Base-by-base conservation (phyloP, 1,140 invertebrate species). In the Sycophaga agraensis region DNA sequence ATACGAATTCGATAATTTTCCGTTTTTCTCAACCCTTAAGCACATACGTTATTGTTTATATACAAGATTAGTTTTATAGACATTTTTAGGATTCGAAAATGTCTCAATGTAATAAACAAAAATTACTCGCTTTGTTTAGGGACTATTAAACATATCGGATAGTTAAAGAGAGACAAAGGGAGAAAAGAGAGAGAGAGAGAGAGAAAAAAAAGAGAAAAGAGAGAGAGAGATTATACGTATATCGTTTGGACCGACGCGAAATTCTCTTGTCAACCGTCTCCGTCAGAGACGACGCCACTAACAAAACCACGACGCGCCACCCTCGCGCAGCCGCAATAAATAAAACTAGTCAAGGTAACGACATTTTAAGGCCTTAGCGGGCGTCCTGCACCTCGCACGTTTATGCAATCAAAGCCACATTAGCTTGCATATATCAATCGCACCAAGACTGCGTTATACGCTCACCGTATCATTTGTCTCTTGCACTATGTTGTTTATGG, bases 301-400 rank as follows among this genome's bases (percentile, higher is more conserved):
- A 57, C 71, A 64, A 69, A 69, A 73, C 70, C 68, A 71, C 72
- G 68, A 71, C 70, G 69, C 70, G 76, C 70, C 73, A 77, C 70
- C 73, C 70, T 68, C 70, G 67, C 71, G 70, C 73, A 72, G 72
- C 56, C 62, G 31, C 62, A 64, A 57, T 59, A 59, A 59, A 46
- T 12, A 70, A 74, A 71, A 69, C 71, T 78, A 79, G 77, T 79
- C 75, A 78, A 79, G 76, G 77, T 78, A 61, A 60, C 40, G 46
- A n/a, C n/a, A n/a, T n/a, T n/a, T n/a, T n/a, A n/a, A n/a, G n/a
- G n/a, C n/a, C n/a, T n/a, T n/a, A n/a, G n/a, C n/a, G n/a, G n/a
- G n/a, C n/a, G n/a, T n/a, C n/a, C n/a, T n/a, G n/a, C n/a, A n/a
- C n/a, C n/a, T n/a, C n/a, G n/a, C n/a, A n/a, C n/a, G n/a, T n/a